Percentiles rank a stretch among this genome's conserved stretches.
These are phyloP conservation scores for Ageneiosus marmoratus DNA, from an alignment of 2,113 vertebrate genomes.

Conservation along the genomic window DNA sequence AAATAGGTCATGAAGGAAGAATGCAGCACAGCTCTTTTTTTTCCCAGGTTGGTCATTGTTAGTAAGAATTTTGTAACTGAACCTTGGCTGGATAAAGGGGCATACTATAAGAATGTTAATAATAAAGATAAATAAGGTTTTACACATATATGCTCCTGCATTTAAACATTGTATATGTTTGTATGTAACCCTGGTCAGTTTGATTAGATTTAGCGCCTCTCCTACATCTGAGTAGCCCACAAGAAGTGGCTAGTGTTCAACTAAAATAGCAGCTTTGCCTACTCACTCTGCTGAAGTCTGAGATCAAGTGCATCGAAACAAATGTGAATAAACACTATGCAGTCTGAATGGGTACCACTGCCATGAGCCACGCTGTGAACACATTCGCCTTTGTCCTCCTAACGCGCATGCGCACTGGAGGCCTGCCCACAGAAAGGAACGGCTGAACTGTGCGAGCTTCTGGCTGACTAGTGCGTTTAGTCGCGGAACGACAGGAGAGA, in stretches of 20 bases:
- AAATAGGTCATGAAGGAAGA: neutral
- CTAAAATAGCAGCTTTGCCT: neutral
- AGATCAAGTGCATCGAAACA: neutral
- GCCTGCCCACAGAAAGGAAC: slow-evolving; percentile 13
- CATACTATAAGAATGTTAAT: too few relatives aligned
- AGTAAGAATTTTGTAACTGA: neutral
- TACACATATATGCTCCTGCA: neutral
- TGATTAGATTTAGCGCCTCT: neutral
- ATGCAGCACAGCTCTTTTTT: slow-evolving; percentile 3
- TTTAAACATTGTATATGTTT: neutral
- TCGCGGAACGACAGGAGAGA: slow-evolving; percentile 38
- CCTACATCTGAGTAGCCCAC: neutral
- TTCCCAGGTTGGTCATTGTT: neutral
- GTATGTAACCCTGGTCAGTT: neutral
- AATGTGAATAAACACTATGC: neutral
- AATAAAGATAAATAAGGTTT: neutral
- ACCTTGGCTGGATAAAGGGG: neutral
- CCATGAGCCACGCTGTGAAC: slow-evolving; percentile 8
- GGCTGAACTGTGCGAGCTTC: slow-evolving; percentile 5
- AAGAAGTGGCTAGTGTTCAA: neutral
- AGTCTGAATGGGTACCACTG: neutral
- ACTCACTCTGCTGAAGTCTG: neutral
- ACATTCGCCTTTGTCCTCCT: slow-evolving; percentile 25
- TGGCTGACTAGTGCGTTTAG: neutral
- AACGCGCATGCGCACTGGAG: slow-evolving; percentile 11